These are phyloP conservation scores for Dysdera silvatica DNA, from an alignment of 1,140 invertebrate species.

Conservation along the genomic window DNA sequence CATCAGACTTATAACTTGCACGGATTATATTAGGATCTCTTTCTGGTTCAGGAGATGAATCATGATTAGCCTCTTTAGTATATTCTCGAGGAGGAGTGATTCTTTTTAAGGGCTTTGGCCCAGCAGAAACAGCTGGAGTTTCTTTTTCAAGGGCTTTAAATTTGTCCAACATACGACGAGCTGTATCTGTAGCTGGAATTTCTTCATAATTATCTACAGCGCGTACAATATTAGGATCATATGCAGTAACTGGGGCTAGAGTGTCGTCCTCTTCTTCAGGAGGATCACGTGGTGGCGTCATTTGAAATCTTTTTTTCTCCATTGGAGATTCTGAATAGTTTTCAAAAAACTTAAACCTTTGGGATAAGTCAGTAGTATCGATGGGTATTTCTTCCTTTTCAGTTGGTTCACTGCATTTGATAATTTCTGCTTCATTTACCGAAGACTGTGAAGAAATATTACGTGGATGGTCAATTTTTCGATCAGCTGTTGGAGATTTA, in stretches of 20 bases:
- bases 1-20: conserved; percentile 51
- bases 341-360: conserved; percentile 86
- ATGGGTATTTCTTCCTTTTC: conserved; percentile 65
- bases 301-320: conserved; percentile 65
- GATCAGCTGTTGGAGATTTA: conserved; percentile 42
- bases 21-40: conserved; percentile 35
- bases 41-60: conserved; percentile 35
- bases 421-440: conserved; percentile 58
- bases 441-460: conserved; percentile 9
- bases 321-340: conserved; percentile 56
- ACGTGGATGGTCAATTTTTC: background rate
- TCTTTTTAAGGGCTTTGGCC: conserved; percentile 71
- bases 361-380: conserved; percentile 68
- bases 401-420: conserved; percentile 55
- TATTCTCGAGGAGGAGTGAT: conserved; percentile 80
- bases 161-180: conserved; percentile 63
- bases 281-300: conserved; percentile 69
- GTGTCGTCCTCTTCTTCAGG: conserved; percentile 49
- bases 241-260: conserved; percentile 63
- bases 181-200: conserved; percentile 58
- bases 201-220: conserved; percentile 51
- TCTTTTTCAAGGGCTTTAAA: conserved; percentile 79
- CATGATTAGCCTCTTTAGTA: conserved; percentile 39
- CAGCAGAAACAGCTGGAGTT: conserved; percentile 47
- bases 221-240: conserved; percentile 65